Base-by-base conservation (phyloP, 2,888 invertebrate genomes). In the Xylocampa areola region DNA sequence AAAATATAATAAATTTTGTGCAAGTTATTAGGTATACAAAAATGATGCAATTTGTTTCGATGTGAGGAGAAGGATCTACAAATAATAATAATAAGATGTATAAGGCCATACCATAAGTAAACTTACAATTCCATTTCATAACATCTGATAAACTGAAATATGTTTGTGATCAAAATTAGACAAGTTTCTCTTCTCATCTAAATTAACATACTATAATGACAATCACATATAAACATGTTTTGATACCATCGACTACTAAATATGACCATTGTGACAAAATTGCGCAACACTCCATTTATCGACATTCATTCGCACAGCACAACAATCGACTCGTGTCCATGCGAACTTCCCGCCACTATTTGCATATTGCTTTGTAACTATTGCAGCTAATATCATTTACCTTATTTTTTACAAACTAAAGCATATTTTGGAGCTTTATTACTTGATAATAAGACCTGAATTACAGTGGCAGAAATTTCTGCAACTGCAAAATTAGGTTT, bases 341-440 rank as follows among this genome's bases (percentile, higher is more conserved):
- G 83, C 70, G 82, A 83, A 83, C 65, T 77, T 81, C 76, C 80
- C 77, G 71, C 49, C 68, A 63, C 57, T 75, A 84, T 84, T 84
- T 84, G 79, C 84, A 84, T 84, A 81, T 71, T 50, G 76, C 74
- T 77, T 78, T 78, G 77, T 78, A 53, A 57, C 55, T 48, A 45
- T 50, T 53, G 23, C 23, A 16, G 48, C 33, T 10, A 39, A 16
- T 11, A 21, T 40, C 53, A 25, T 51, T 39, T 63, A 52, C 43
- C 40, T 61, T 37, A 60, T 45, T 27, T 58, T 69, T 41, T 27
- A 2, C 10, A n/a, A 10, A 2, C 7, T 1, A 4, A 4, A 23
- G 16, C 6, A n/a, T 2, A 45, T 49, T 29, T 14, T 16, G 13
- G 1, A 40, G 14, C 44, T 37, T 59, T 23, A 4, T 0, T 0